Evolutionary conservation across 2,797 vertebrate species (phyloP).

Genomic region (Siniperca scherzeri): DNA sequence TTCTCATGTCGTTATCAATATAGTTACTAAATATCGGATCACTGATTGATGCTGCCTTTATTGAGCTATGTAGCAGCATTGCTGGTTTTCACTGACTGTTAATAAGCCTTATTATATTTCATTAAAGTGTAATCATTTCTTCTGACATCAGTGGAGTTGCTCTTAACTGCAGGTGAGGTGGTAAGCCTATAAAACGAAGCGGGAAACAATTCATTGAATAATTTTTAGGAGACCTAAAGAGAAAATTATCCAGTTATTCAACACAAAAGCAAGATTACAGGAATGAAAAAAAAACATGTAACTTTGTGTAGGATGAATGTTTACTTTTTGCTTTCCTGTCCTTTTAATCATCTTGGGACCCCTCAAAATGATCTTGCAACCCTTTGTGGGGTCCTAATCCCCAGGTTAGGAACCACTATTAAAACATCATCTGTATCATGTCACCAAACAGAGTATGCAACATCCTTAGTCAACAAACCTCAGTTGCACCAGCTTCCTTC

Average conservation of each 20-base stretch:
- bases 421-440: neutral
- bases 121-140: neutral
- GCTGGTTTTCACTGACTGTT: neutral
- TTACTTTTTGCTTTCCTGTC: neutral
- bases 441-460: neutral
- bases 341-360: neutral
- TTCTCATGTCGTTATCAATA: neutral
- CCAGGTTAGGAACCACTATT: neutral
- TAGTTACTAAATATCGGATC: neutral
- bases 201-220: neutral
- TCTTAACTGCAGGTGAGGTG: neutral
- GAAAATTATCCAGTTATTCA: neutral
- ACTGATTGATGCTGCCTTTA: neutral
- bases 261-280: neutral
- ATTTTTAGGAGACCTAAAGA: neutral
- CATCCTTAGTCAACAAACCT: constrained; percentile 83
- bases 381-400: neutral
- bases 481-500: constrained; percentile 96
- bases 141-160: neutral
- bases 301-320: neutral
- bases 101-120: neutral
- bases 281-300: neutral
- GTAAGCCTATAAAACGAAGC: neutral
- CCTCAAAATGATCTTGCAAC: neutral
- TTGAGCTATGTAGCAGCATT: neutral